A percentile compares a stretch with the other conserved stretches of the same genome.
These are phyloP conservation scores for Anoplophora glabripennis DNA, from an alignment of 1,140 invertebrate genomes.

Conservation along the genomic window DNA sequence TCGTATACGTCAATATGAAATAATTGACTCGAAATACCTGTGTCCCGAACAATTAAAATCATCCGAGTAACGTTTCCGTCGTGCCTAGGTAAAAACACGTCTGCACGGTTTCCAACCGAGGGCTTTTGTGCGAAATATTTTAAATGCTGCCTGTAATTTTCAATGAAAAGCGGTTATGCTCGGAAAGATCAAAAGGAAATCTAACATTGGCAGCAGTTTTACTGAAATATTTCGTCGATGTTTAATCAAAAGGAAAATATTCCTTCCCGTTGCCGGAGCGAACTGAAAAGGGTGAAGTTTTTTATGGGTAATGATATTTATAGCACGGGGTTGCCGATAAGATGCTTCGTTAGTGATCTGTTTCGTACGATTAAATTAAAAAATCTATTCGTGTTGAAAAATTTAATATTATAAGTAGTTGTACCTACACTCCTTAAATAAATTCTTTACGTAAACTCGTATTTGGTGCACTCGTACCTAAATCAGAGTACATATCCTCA, in stretches of 20 bases:
- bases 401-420: too few relatives aligned
- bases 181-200: slow-evolving; percentile 33
- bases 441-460: too few relatives aligned
- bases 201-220: slow-evolving; percentile 17
- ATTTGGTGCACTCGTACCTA: too few relatives aligned
- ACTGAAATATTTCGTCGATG: slow-evolving; percentile 22
- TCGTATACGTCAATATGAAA: too few relatives aligned
- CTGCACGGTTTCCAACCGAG: slow-evolving; percentile 35
- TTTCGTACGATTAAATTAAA: too few relatives aligned
- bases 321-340: too few relatives aligned
- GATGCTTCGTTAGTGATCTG: too few relatives aligned
- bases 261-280: slow-evolving; percentile 7
- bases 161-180: slow-evolving; percentile 32
- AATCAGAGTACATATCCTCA: too few relatives aligned
- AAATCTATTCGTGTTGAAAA: too few relatives aligned
- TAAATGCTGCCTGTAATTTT: slow-evolving; percentile 34
- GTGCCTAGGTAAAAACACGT: slow-evolving; percentile 32
- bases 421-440: too few relatives aligned
- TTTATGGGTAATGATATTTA: neutral
- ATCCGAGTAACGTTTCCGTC: slow-evolving; percentile 27
- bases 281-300: slow-evolving; percentile 13
- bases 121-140: slow-evolving; percentile 36
- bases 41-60: neutral
- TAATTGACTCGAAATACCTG: too few relatives aligned
- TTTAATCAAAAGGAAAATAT: slow-evolving; percentile 23